Conservation (phyloP, 2,888 invertebrate genomes). For the Plagiodera versicolora region DNA sequence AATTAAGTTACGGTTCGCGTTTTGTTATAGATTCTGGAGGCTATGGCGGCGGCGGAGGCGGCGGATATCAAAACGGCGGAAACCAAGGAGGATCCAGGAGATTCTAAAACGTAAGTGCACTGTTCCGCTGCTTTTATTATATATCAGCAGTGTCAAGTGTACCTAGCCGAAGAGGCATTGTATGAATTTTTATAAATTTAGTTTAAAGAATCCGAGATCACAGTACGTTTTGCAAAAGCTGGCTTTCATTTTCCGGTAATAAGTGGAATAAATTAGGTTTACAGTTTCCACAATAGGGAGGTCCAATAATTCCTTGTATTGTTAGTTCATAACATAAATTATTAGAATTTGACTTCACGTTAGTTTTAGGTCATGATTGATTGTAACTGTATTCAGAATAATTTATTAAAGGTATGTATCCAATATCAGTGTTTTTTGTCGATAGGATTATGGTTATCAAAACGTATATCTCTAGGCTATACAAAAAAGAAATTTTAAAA, state of each 20-base stretch:
- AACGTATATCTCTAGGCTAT: constrained; percentile 1
- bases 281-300: neutral
- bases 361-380: constrained; percentile 30
- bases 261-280: neutral
- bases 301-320: neutral
- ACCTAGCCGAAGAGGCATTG: constrained; percentile 16
- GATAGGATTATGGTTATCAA: constrained; percentile 10
- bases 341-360: constrained; percentile 20
- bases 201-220: neutral
- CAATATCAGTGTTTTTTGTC: constrained; percentile 29
- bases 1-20: constrained; percentile 11
- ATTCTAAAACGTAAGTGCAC: constrained; percentile 50
- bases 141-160: constrained; percentile 36
- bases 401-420: constrained; percentile 33
- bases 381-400: constrained; percentile 28
- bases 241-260: neutral
- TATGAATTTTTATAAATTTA: constrained; percentile 8
- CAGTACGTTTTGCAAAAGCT: neutral
- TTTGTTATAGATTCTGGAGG: constrained; percentile 46
- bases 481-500: neutral
- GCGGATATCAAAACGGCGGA: constrained; percentile 53
- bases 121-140: constrained; percentile 29
- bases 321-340: neutral
- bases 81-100: constrained; percentile 50
- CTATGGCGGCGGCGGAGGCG: constrained; percentile 50